Percentiles rank a stretch among this genome's conserved stretches.
phyloP scores from a whole-genome alignment of 1,140 invertebrate genomes.

The Drosophila ogumai region DNA sequence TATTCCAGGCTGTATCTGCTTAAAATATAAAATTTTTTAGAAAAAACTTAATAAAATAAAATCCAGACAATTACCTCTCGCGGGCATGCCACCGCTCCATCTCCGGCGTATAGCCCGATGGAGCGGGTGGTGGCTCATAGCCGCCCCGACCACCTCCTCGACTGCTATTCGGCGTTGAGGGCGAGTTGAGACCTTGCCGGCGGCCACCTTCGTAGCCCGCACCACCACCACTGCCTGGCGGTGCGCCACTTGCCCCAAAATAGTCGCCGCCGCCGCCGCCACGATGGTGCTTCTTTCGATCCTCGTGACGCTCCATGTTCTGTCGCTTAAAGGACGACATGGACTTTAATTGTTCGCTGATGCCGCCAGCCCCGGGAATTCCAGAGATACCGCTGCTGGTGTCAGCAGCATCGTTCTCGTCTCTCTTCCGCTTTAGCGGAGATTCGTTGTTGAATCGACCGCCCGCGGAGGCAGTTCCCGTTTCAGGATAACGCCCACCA shows the following conservation, averaged over 20 bases:
- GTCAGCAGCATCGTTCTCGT: constrained; percentile 71
- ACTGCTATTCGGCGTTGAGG: constrained; percentile 53
- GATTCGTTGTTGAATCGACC: constrained; percentile 85
- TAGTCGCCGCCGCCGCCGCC: constrained; percentile 64
- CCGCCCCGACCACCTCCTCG: constrained; percentile 44
- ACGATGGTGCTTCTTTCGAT: constrained; percentile 74
- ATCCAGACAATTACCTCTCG: constrained; percentile 60
- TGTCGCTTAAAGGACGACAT: constrained; percentile 78
- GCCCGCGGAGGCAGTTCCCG: constrained; percentile 38
- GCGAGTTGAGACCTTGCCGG: constrained; percentile 62
- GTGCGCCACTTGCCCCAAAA: constrained; percentile 37
- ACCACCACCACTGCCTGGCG: constrained; percentile 31
- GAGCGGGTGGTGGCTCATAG: constrained; percentile 55
- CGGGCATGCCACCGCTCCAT: constrained; percentile 65
- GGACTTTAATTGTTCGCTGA: constrained; percentile 67
- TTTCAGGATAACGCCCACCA: constrained; percentile 36
- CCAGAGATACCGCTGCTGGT: constrained; percentile 34
- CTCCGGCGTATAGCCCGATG: constrained; percentile 59
- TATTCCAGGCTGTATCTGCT: constrained; percentile 73
- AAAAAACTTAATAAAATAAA: neutral
- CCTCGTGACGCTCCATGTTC: constrained; percentile 75
- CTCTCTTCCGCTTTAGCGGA: constrained; percentile 82
- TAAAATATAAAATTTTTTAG: neutral
- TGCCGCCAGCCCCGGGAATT: constrained; percentile 26
- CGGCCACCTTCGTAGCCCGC: constrained; percentile 60